Evolutionary conservation across 1,140 invertebrate species (phyloP).

Genomic region (Grapholita molesta): DNA sequence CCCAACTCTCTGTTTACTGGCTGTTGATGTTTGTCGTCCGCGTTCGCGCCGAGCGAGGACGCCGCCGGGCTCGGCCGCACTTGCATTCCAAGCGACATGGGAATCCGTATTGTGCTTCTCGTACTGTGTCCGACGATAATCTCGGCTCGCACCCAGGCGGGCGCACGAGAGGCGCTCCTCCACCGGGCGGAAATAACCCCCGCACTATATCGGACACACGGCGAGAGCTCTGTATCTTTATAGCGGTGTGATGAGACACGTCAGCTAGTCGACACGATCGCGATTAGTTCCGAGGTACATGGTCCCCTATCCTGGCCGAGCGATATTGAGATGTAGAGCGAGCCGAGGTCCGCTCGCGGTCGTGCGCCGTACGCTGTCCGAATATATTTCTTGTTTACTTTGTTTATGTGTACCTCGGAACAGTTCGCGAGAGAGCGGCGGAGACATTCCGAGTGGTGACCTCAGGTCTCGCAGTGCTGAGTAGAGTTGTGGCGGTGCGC

Average conservation of each 20-base stretch:
- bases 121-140: slow-evolving; percentile 41
- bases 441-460: slow-evolving; percentile 30
- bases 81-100: slow-evolving; percentile 79
- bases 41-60: slow-evolving; percentile 50
- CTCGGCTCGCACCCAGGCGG: slow-evolving; percentile 32
- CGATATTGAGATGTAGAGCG: slow-evolving; percentile 79
- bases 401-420: slow-evolving; percentile 76
- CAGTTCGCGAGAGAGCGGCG: slow-evolving; percentile 59
- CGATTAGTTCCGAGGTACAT: slow-evolving; percentile 79
- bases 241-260: slow-evolving; percentile 52
- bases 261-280: slow-evolving; percentile 57
- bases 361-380: slow-evolving; percentile 53
- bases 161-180: slow-evolving; percentile 26
- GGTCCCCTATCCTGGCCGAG: slow-evolving; percentile 74
- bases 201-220: slow-evolving; percentile 41
- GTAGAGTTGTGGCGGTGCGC: slow-evolving; percentile 47
- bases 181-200: slow-evolving; percentile 36
- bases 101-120: slow-evolving; percentile 59
- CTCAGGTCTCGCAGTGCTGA: slow-evolving; percentile 26
- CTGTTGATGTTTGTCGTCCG: slow-evolving; percentile 53
- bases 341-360: slow-evolving; percentile 61
- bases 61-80: slow-evolving; percentile 59
- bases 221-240: slow-evolving; percentile 44
- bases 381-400: slow-evolving; percentile 68
- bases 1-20: slow-evolving; percentile 55